A percentile compares a stretch with the other conserved stretches of the same genome.
phyloP scores from a whole-genome alignment of 2,797 vertebrate genomes.

The Lacerta viridis region DNA sequence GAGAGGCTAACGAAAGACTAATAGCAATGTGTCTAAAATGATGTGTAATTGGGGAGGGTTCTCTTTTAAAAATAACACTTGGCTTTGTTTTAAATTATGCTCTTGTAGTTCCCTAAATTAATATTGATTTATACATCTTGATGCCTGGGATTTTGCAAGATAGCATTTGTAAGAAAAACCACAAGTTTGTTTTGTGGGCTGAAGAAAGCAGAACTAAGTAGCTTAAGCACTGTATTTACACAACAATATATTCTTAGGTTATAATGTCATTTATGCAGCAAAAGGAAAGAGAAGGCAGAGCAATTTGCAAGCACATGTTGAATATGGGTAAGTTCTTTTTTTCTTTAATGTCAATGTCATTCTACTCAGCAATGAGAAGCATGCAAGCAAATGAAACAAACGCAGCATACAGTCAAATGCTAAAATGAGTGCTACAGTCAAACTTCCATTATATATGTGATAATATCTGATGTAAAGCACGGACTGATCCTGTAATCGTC shows the following conservation, averaged over 20 bases:
- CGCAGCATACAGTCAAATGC: not conserved
- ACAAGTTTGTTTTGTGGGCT: not conserved
- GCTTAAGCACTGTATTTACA: not conserved
- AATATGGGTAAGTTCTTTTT: not conserved
- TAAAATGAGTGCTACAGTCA: not conserved
- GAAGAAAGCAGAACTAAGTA: not conserved
- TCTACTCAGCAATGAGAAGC: not conserved
- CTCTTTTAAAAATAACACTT: constrained; percentile 8
- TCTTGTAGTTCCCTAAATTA: constrained; percentile 32
- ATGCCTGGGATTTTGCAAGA: not conserved
- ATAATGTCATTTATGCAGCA: not conserved
- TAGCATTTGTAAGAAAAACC: not conserved
- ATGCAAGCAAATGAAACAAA: not conserved
- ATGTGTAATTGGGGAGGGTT: not conserved
- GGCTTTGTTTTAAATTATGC: not conserved
- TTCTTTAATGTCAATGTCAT: not conserved
- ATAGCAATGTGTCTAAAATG: not conserved
- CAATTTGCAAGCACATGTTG: not conserved
- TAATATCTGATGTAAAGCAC: not conserved
- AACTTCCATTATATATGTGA: not conserved
- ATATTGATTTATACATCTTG: constrained; percentile 36
- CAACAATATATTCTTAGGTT: not conserved
- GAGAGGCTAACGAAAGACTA: not conserved
- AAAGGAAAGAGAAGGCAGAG: not conserved
- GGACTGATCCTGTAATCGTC: not conserved